These are phyloP conservation scores for Galerucella calmariensis DNA, from an alignment of 2,888 invertebrate species.

Conservation along the genomic window DNA sequence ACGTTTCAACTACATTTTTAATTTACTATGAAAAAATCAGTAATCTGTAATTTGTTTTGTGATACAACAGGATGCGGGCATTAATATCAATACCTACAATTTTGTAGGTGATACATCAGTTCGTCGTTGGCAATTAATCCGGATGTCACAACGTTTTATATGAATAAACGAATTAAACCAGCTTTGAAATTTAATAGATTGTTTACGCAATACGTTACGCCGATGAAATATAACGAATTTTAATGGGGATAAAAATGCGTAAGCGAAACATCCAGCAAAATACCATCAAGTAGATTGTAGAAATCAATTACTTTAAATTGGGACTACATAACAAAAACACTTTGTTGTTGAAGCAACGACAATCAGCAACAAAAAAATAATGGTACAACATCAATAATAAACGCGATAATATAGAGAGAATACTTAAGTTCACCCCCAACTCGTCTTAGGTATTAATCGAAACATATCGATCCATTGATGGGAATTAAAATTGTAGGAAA, in stretches of 20 bases:
- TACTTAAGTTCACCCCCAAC: too few relatives aligned
- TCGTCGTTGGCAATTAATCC: conserved; percentile 6
- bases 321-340: neutral
- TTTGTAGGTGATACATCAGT: conserved; percentile 2
- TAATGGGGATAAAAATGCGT: neutral
- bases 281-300: neutral
- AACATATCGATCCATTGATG: too few relatives aligned
- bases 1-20: too few relatives aligned
- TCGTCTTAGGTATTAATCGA: too few relatives aligned
- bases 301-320: neutral
- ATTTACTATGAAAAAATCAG: neutral
- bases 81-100: conserved; percentile 6
- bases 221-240: neutral
- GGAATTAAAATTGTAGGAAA: too few relatives aligned
- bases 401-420: too few relatives aligned
- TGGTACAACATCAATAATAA: neutral
- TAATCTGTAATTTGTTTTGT: conserved; percentile 1
- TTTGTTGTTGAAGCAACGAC: too few relatives aligned
- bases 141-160: conserved; percentile 2
- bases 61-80: neutral
- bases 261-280: neutral
- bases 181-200: conserved; percentile 5
- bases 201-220: conserved; percentile 8
- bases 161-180: neutral
- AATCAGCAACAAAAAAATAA: too few relatives aligned